Evolutionary conservation across 2,888 invertebrate genomes (phyloP).

Genomic region (Brachyptera putata): DNA sequence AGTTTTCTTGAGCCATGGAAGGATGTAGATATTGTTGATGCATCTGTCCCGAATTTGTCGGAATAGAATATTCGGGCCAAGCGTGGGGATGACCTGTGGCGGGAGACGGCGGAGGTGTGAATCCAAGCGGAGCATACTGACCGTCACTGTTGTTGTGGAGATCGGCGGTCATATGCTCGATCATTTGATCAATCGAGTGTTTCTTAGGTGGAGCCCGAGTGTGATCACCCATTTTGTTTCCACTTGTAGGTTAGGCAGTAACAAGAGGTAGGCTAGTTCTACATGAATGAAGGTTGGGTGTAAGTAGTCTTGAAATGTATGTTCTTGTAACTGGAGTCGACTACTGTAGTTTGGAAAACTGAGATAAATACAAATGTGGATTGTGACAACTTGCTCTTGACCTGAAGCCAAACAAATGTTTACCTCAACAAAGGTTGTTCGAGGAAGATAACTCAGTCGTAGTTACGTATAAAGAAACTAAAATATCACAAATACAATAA

Average conservation of each 20-base stretch:
- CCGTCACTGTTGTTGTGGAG: conserved; percentile 50
- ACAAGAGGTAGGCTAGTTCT: too few relatives aligned
- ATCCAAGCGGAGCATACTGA: conserved; percentile 53
- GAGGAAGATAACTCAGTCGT: too few relatives aligned
- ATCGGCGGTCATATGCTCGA: conserved; percentile 57
- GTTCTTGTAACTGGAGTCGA: too few relatives aligned
- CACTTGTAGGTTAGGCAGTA: too few relatives aligned
- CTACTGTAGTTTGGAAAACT: too few relatives aligned
- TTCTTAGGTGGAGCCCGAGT: conserved; percentile 24
- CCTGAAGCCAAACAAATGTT: conserved; percentile 25
- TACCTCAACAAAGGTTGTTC: too few relatives aligned
- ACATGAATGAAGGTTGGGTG: too few relatives aligned
- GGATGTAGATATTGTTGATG: conserved; percentile 19
- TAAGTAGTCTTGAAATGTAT: too few relatives aligned
- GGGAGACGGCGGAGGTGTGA: conserved; percentile 43
- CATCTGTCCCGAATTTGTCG: too few relatives aligned
- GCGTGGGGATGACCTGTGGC: conserved; percentile 37
- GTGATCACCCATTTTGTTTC: not conserved
- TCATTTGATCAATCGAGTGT: conserved; percentile 49
- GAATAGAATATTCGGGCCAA: conserved; percentile 41
- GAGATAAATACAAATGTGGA: not conserved
- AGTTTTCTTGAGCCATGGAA: conserved; percentile 20
- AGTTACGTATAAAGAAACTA: too few relatives aligned
- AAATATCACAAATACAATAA: too few relatives aligned
- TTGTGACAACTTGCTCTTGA: not conserved